Evolutionary conservation across 2,797 vertebrate species (phyloP), one percentile per base, ranked within the genome.

Genomic region (Periophthalmus magnuspinnatus): DNA sequence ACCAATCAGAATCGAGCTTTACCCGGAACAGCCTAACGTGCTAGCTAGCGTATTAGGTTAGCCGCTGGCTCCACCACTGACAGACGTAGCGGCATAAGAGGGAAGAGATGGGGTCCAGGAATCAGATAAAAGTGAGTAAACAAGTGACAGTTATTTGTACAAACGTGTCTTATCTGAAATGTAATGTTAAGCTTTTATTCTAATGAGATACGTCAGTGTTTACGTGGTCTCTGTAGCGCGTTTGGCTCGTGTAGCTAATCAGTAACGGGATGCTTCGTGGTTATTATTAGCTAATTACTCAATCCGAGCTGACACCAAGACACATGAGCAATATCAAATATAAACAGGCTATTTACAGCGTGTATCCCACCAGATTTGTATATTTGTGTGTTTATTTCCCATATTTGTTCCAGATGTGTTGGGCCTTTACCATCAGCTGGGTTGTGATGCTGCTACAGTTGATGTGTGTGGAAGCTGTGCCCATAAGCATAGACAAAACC

Each of bases 401-500:
- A 21, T n/a, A 28, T 70, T 0, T 1, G 72, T 60, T 93, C 75
- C 92, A 99, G 97, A 96, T 96, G 95, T 92, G 84, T 77, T 89
- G 89, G 81, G 77, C 85, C 69, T 6, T 92, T 57, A 64, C 93
- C 64, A 69, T 84, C 66, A 87, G 90, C 83, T 89, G 93, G 84
- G 73, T 94, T 70, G 79, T 95, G 81, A 65, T 95, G 74, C 74
- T 93, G 5, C 90, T 90, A 83, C 83, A 95, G 74, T 83, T 95
- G 65, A 69, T 93, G 76, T 83, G 72, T 76, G 83, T 93, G 45
- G 87, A 95, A 82, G 91, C 95, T 65, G 96, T 99, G 68, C 97
- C 97, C 68, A 97, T 99, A 80, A 95, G 95, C 48, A 90, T 97
- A 70, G 97, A 97, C 74, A 98, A 97, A 87, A 97, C 95, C 22